A percentile compares a stretch with the other conserved stretches of the same genome.
Evolutionary conservation across 2,797 vertebrate species (phyloP).

Genomic region (Lates japonicus): DNA sequence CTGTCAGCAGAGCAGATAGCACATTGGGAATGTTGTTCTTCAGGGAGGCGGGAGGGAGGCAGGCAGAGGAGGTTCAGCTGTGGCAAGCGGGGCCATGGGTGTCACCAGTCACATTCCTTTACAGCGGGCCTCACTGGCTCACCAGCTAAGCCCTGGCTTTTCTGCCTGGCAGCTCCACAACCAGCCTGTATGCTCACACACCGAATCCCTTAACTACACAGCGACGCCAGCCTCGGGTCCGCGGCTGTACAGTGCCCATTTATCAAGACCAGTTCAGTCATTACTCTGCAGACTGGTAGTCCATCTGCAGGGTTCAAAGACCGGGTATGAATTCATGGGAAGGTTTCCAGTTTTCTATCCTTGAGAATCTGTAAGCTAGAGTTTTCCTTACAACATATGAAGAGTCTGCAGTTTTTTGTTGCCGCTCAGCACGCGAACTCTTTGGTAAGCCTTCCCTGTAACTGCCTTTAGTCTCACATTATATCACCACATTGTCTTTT

Average conservation of each 20-base stretch:
- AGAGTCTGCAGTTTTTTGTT: conserved; percentile 5
- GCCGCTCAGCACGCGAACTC: background rate
- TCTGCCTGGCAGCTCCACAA: conserved; percentile 75
- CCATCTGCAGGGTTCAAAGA: conserved; percentile 30
- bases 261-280: conserved; percentile 62
- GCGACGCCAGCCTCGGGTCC: conserved; percentile 31
- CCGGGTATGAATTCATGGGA: conserved; percentile 16
- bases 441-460: conserved; percentile 23
- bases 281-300: conserved; percentile 46
- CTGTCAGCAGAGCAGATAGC: conserved; percentile 82
- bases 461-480: conserved; percentile 43
- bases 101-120: conserved; percentile 83
- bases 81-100: conserved; percentile 75
- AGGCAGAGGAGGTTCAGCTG: conserved; percentile 75
- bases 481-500: conserved; percentile 52
- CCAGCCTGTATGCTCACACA: conserved; percentile 48
- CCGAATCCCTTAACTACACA: conserved; percentile 47
- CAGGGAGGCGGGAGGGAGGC: conserved; percentile 54
- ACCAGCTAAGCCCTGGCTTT: conserved; percentile 78
- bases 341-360: conserved; percentile 22
- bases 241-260: conserved; percentile 33
- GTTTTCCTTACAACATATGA: conserved; percentile 13
- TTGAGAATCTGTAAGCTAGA: background rate
- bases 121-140: conserved; percentile 73
- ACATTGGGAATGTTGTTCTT: conserved; percentile 84